These are phyloP conservation scores for Maniola jurtina DNA, from an alignment of 1,140 invertebrate genomes.

Conservation along the genomic window DNA sequence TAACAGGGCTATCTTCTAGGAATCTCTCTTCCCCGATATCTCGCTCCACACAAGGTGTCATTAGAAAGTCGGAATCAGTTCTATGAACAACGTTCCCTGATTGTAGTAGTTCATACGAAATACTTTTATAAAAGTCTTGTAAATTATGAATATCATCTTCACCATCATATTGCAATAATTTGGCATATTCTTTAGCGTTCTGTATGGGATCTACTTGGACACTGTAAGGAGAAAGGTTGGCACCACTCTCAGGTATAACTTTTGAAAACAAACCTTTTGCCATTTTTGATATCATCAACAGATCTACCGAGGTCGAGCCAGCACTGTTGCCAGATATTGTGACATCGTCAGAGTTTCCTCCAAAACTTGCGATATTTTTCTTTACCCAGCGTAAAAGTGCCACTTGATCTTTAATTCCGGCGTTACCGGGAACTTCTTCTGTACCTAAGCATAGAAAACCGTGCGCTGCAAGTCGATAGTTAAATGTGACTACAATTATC, in stretches of 20 bases:
- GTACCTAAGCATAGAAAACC: constrained; percentile 53
- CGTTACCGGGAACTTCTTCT: constrained; percentile 52
- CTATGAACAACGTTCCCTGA: constrained; percentile 25
- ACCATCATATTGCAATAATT: constrained; percentile 37
- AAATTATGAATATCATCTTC: constrained; percentile 42
- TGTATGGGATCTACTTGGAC: constrained; percentile 49
- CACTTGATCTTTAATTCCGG: constrained; percentile 58
- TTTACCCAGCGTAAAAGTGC: constrained; percentile 51
- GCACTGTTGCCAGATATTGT: constrained; percentile 52
- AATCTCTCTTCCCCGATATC: constrained; percentile 48
- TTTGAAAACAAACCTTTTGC: constrained; percentile 48
- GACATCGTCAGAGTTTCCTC: constrained; percentile 57
- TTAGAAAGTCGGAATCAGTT: constrained; percentile 37
- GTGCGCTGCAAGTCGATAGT: constrained; percentile 48
- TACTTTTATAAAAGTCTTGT: constrained; percentile 53
- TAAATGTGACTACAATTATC: constrained; percentile 44
- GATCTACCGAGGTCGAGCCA: constrained; percentile 47
- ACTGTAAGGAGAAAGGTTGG: constrained; percentile 35
- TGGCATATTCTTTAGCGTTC: constrained; percentile 48
- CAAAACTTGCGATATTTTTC: constrained; percentile 50
- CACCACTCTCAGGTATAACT: constrained; percentile 51
- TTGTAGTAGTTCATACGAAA: constrained; percentile 40
- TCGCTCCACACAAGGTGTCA: constrained; percentile 57
- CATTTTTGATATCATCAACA: constrained; percentile 47
- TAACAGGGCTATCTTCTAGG: constrained; percentile 45